These are phyloP conservation scores for Caenorhabditis remanei DNA, from an alignment of 1,140 invertebrate genomes.

Conservation along the genomic window DNA sequence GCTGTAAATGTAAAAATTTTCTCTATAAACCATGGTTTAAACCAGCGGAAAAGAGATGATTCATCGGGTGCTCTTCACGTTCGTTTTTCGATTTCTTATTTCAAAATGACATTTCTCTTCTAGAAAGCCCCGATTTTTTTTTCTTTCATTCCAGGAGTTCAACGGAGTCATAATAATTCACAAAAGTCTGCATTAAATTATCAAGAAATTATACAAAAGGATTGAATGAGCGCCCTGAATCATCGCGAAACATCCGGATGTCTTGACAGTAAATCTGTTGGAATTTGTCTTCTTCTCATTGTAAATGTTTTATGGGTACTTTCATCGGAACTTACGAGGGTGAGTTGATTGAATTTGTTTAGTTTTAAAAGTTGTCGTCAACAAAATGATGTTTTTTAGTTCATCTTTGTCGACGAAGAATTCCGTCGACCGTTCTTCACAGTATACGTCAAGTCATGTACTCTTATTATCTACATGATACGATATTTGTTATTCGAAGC, in stretches of 20 bases:
- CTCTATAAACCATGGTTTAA: too few relatives aligned
- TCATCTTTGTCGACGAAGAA: conserved; percentile 65
- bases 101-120: too few relatives aligned
- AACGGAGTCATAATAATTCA: neutral
- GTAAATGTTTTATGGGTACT: conserved; percentile 66
- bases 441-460: conserved; percentile 65
- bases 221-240: conserved; percentile 40
- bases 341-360: neutral
- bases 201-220: neutral
- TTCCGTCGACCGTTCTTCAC: conserved; percentile 68
- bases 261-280: conserved; percentile 56
- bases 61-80: too few relatives aligned
- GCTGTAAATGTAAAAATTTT: too few relatives aligned
- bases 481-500: conserved; percentile 56
- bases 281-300: conserved; percentile 62
- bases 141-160: conserved; percentile 13
- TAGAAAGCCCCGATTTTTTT: neutral
- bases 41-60: too few relatives aligned
- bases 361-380: neutral
- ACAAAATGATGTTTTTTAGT: conserved; percentile 48
- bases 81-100: too few relatives aligned
- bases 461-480: conserved; percentile 60
- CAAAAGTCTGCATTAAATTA: neutral
- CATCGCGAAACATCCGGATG: conserved; percentile 34
- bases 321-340: conserved; percentile 65